These are phyloP conservation scores for Eupithecia pulchellata DNA, from an alignment of 2,888 invertebrate genomes.

Conservation along the genomic window DNA sequence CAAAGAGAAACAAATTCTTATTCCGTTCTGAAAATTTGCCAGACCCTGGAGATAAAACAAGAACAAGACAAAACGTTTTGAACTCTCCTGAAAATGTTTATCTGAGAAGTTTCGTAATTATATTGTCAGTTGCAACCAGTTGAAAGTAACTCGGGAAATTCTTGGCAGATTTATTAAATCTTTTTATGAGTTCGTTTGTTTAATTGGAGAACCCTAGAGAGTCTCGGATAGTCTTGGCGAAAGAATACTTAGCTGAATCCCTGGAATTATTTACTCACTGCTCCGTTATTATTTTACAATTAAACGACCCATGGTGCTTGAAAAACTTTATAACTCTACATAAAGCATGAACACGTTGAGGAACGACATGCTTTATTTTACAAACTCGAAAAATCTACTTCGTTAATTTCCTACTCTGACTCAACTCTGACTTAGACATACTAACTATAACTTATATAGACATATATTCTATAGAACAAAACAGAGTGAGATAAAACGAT, in stretches of 20 bases:
- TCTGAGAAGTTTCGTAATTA: slow-evolving; percentile 20
- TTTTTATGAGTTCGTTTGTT: slow-evolving; percentile 48
- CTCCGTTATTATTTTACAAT: neutral
- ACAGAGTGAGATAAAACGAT: too few relatives aligned
- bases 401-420: too few relatives aligned
- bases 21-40: neutral
- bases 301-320: neutral
- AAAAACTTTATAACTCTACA: neutral
- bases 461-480: too few relatives aligned
- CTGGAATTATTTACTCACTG: neutral
- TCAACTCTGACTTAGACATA: too few relatives aligned
- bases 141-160: slow-evolving; percentile 34
- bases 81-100: slow-evolving; percentile 4
- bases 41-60: slow-evolving; percentile 5
- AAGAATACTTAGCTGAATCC: slow-evolving; percentile 9
- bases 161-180: slow-evolving; percentile 47
- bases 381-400: too few relatives aligned
- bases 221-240: slow-evolving; percentile 39
- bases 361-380: neutral
- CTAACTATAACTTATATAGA: too few relatives aligned
- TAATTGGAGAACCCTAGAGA: slow-evolving; percentile 55
- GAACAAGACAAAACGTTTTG: slow-evolving; percentile 6
- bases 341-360: neutral
- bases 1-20: neutral
- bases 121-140: slow-evolving; percentile 14